Base-by-base conservation (phyloP, 2,797 vertebrate genomes). In the Varecia variegata region DNA sequence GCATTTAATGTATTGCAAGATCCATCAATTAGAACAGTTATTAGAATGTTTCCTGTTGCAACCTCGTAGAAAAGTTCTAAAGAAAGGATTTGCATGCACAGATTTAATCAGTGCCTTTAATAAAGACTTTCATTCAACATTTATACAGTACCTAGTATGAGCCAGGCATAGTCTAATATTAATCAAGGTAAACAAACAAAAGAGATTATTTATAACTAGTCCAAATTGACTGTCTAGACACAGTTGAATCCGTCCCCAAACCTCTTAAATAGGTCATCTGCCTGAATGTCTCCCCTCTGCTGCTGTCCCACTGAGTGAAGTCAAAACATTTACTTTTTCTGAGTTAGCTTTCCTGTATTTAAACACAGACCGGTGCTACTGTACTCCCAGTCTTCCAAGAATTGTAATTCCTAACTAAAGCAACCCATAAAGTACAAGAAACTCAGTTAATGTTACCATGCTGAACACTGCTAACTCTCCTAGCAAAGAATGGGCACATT, bases 131-230 rank as follows among this genome's bases (percentile, higher is more conserved):
- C 32, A 83, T 89, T 91, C 50, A 85, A 20, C 20, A 50, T 92
- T 87, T 94, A 88, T 47, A 58, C 13, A 35, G 47, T 60, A 40
- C 67, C 30, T 54, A 35, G 38, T 58, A 43, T 62, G 43, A 54
- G 23, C 60, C 38, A 79, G 23, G 58, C n/a, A 77, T 40, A 43
- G 50, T 47, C 71, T 94, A 92, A 88, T 79, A 86, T 58, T 94
- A 94, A 86, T 88, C 32, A 92, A 70, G 30, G 52, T 54, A 97
- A 96, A 58, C 35, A 91, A 71, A 71, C 47, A 90, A 85, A 77
- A 86, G 4, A 54, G 17, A 85, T 30, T 58, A n/a, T 68, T 96
- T 83, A 40, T 60, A 88, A 54, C 45, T 67, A n/a, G 74, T 90
- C 27, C 87, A 86, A 95, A 86, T 54, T 13, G 58, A 2, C 68